Conservation (phyloP, 2,113 vertebrate genomes). For the Hippocampus mohnikei region DNA sequence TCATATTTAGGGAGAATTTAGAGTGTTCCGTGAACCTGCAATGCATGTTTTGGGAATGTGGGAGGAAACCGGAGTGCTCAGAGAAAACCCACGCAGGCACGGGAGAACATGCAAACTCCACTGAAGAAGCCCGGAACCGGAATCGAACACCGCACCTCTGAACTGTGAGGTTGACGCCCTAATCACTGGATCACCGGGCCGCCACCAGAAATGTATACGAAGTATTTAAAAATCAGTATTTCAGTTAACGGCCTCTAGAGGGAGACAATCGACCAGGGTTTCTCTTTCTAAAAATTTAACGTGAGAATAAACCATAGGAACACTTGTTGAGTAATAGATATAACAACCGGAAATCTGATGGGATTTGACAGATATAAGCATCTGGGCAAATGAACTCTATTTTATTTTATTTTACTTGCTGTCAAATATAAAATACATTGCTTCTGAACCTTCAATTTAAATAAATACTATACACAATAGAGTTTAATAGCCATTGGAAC, state of each 20-base stretch:
- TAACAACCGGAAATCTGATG: not conserved
- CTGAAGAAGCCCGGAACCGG: too few relatives aligned
- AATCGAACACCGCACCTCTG: not conserved
- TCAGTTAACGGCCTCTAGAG: slow-evolving; percentile 37
- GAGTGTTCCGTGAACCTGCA: too few relatives aligned
- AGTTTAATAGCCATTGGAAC: too few relatives aligned
- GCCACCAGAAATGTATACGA: too few relatives aligned
- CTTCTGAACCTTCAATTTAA: not conserved
- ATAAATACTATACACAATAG: too few relatives aligned
- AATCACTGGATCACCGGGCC: too few relatives aligned
- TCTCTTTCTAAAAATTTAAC: not conserved
- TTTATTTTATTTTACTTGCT: not conserved
- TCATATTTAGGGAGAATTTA: too few relatives aligned
- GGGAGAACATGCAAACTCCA: too few relatives aligned
- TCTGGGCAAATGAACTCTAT: not conserved
- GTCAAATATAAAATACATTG: not conserved
- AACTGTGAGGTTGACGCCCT: too few relatives aligned
- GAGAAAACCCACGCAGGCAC: too few relatives aligned
- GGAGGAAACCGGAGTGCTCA: too few relatives aligned
- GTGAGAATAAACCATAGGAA: not conserved
- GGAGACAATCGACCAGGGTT: slow-evolving; percentile 32
- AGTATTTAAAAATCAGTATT: slow-evolving; percentile 14
- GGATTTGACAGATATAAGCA: not conserved
- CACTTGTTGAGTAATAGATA: not conserved
- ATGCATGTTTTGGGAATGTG: too few relatives aligned